Base-by-base conservation (phyloP, 2,888 invertebrate species). In the Conus canariensis region DNA sequence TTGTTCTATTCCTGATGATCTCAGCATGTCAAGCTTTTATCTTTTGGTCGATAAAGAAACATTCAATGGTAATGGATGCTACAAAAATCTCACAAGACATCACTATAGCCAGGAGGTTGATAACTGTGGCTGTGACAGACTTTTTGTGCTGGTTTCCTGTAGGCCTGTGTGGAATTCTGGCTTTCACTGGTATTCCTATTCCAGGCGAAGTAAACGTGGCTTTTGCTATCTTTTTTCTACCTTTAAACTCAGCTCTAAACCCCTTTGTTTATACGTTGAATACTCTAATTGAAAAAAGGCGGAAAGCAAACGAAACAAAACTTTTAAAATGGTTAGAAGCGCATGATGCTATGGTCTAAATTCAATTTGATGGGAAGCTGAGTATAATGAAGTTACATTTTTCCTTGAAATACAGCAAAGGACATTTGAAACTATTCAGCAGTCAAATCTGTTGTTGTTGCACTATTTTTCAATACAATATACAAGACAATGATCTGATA, bases 21-120 rank as follows among this genome's bases (percentile, higher is more conserved):
- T 94, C 94, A 10, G 88, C 92, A 1, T 95, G 95, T 10, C 96
- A 96, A 91, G 67, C 92, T n/a, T 93, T 94, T 70, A 96, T 96
- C 93, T 96, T 95, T 90, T 92, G 92, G 59, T 93, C 94, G 0
- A 93, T 94, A 3, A 87, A 74, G 25, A 83, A 58, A 59, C 88
- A 87, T 45, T 77, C 87, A 25, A 16, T 67, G 16, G 5, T 74
- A 1, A 1, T 19, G 1, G 22, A 19, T 45, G 7, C 70, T 6
- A 87, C 67, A 16, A 87, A 19, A 74, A n/a, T 12, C 25, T 64
- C 83, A 16, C 19, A 10, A 8, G 87, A 87, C 56, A 10, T 70
- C 14, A 70, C 70, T 56, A 56, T 87, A 5, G 87, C 87, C 9
- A 70, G 87, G 0, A 30, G 87, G 10, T 22, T 87, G 67, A 70